Evolutionary conservation across 2,797 vertebrate genomes (phyloP).

Genomic region (Acipenser oxyrinchus): DNA sequence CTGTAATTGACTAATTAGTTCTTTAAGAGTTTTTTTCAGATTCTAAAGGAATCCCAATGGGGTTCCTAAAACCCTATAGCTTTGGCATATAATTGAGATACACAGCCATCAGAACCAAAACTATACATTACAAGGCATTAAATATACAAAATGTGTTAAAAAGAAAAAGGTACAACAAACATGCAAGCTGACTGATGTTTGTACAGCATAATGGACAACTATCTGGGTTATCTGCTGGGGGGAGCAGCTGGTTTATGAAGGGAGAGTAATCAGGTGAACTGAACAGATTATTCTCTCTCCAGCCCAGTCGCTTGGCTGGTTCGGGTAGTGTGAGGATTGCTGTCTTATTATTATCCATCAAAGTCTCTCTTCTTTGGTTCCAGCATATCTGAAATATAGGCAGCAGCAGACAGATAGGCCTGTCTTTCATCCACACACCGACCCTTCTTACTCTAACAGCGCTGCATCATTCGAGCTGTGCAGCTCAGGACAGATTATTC

Average conservation of each 20-base stretch:
- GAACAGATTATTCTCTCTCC: slow-evolving; percentile 31
- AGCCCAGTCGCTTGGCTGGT: slow-evolving; percentile 18
- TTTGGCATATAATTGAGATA: no score
- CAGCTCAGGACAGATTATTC: neutral
- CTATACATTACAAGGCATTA: no score
- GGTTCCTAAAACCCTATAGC: no score
- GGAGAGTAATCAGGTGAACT: slow-evolving; percentile 20
- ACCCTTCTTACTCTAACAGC: neutral
- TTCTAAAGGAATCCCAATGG: no score
- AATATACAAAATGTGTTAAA: no score
- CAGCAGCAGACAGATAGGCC: slow-evolving; percentile 32
- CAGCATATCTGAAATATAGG: slow-evolving; percentile 24
- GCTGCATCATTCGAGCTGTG: neutral
- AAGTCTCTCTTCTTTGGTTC: slow-evolving; percentile 31
- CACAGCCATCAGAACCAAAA: no score
- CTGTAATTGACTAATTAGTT: no score
- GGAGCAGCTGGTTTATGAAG: neutral
- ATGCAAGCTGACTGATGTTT: no score
- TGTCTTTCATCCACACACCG: slow-evolving; percentile 19
- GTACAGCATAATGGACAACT: no score
- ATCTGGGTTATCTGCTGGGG: no score
- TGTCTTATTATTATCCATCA: slow-evolving; percentile 48
- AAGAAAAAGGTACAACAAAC: no score
- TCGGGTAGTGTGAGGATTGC: slow-evolving; percentile 38
- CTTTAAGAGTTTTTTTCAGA: no score